These are phyloP conservation scores for Hemiprocne comata DNA, from an alignment of 2,113 vertebrate species.

Conservation along the genomic window DNA sequence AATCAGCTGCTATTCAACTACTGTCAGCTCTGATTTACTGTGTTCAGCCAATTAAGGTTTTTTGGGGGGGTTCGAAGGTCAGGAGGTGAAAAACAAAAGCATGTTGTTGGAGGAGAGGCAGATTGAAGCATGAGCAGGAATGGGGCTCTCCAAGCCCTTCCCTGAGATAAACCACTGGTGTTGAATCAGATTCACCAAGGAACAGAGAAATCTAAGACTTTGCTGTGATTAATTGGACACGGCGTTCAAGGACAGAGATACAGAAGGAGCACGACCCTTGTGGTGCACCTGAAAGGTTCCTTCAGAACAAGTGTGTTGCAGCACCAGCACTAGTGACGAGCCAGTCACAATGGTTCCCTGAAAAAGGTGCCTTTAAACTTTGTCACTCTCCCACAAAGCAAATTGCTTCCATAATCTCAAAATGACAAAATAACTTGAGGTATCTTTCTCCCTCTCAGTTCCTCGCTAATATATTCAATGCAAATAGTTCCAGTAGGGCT, in stretches of 20 bases:
- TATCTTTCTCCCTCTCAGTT: neutral
- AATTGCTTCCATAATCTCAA: neutral
- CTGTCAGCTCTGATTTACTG: slow-evolving; percentile 83
- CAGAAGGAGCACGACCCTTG: accelerated
- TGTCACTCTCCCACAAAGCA: neutral
- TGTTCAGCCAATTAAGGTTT: slow-evolving; percentile 60
- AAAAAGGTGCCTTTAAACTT: neutral
- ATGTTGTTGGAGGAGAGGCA: neutral
- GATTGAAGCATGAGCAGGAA: neutral
- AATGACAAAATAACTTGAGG: neutral
- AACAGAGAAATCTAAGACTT: neutral
- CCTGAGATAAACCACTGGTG: accelerated
- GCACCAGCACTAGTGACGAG: neutral
- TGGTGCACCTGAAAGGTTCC: accelerated
- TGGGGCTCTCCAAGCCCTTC: neutral
- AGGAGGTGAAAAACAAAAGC: slow-evolving; percentile 48
- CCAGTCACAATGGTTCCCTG: neutral
- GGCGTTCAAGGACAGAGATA: accelerated
- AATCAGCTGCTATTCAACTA: slow-evolving; percentile 74
- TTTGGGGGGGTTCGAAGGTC: slow-evolving; percentile 64
- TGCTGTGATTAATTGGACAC: neutral
- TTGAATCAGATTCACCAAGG: accelerated
- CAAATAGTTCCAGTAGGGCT: slow-evolving; percentile 4
- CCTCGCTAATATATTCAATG: neutral
- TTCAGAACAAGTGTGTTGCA: neutral